Conservation (phyloP, 2,888 invertebrate species). For the Troglohyphantes excavatus region DNA sequence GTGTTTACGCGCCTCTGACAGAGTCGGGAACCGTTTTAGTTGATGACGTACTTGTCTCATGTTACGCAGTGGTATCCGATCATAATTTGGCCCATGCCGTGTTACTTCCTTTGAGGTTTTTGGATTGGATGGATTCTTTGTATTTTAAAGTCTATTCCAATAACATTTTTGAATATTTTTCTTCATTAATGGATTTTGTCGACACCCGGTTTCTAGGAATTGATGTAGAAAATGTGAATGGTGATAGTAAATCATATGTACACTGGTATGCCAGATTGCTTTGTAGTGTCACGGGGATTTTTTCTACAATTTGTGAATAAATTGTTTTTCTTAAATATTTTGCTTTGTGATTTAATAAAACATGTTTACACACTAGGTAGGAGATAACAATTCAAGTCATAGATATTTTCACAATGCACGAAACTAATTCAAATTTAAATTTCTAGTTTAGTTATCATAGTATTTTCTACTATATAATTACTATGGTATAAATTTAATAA, state of each 20-base stretch:
- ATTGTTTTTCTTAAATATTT: background rate
- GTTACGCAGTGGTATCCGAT: conserved; percentile 94
- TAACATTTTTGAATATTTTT: background rate
- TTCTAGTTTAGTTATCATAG: no score
- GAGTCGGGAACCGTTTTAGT: conserved; percentile 93
- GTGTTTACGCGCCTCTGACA: conserved; percentile 96
- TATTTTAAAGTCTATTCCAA: background rate
- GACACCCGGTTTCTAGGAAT: background rate
- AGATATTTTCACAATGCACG: no score
- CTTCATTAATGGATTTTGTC: background rate
- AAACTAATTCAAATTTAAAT: no score
- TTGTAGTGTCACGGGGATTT: background rate
- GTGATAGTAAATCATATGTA: background rate
- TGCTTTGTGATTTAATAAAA: background rate
- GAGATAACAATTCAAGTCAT: no score
- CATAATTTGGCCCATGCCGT: conserved; percentile 93
- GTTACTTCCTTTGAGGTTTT: conserved; percentile 86
- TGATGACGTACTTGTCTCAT: conserved; percentile 93
- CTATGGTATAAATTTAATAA: no score
- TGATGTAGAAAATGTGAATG: background rate
- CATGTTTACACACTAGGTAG: no score
- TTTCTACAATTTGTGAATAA: conserved; percentile 25
- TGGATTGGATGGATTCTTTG: conserved; percentile 1
- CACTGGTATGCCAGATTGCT: conserved; percentile 42
- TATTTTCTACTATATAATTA: no score